Conservation (phyloP, 2,888 invertebrate genomes). For the Oligia latruncula region DNA sequence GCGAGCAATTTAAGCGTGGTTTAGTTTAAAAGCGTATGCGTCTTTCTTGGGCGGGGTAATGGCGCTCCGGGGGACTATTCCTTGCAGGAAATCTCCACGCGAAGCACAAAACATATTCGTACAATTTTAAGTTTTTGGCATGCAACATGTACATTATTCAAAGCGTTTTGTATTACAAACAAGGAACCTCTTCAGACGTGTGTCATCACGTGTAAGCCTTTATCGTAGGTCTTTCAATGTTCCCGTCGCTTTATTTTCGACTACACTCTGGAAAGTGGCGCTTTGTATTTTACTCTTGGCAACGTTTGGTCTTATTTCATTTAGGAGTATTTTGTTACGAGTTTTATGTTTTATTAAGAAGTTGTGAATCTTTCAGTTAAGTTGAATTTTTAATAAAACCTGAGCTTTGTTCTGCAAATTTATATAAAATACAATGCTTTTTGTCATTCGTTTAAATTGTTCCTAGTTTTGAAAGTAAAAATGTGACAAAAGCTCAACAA, state of each 20-base stretch:
- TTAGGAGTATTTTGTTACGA: constrained; percentile 26
- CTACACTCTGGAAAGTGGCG: constrained; percentile 53
- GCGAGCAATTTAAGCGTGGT: constrained; percentile 78
- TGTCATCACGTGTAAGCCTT: constrained; percentile 69
- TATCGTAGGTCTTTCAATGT: constrained; percentile 70
- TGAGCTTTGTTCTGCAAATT: constrained; percentile 7
- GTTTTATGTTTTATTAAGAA: constrained; percentile 17
- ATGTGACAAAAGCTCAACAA: constrained; percentile 25
- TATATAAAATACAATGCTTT: background rate
- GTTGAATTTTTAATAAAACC: constrained; percentile 1
- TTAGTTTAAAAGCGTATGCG: constrained; percentile 83
- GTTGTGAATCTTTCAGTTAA: constrained; percentile 6
- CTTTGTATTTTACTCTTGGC: constrained; percentile 43
- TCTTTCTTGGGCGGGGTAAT: constrained; percentile 74
- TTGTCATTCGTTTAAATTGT: constrained; percentile 23
- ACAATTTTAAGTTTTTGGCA: constrained; percentile 82
- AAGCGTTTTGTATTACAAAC: constrained; percentile 76
- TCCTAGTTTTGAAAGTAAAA: constrained; percentile 27
- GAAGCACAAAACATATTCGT: constrained; percentile 76
- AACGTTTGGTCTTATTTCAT: constrained; percentile 27
- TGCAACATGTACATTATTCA: constrained; percentile 77
- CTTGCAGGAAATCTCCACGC: constrained; percentile 68
- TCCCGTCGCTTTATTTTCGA: constrained; percentile 60
- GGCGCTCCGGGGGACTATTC: constrained; percentile 76
- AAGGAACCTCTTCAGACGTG: constrained; percentile 68